Base-by-base conservation (phyloP, 1,140 invertebrate species). In the Drosophila yakuba region DNA sequence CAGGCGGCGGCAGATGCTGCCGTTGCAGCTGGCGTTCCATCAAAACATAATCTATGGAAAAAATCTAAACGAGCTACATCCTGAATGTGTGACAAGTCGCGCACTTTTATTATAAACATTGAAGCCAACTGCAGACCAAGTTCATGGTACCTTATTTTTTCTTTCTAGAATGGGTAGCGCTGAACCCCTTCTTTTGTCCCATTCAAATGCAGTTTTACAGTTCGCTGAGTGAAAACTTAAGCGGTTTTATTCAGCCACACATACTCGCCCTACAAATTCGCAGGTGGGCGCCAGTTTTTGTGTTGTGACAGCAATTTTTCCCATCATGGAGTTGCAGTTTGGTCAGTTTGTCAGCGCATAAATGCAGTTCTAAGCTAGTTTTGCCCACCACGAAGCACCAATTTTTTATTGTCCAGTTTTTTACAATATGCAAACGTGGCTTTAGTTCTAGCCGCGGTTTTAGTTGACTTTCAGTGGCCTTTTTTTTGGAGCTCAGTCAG, bases 171-270 rank as follows among this genome's bases (percentile, higher is more conserved):
- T 2, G n/a, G 3, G 12, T 12, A 5, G 8, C 6, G 11, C 10
- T 25, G 14, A 71, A 39, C n/a, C 64, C 6, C 66, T 71, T 63
- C 45, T 66, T 45, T 57, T 28, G 17, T 23, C 6, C 69, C 66
- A 83, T 88, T 88, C 83, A 83, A 89, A 86, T 88, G 71, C 84
- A 88, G 83, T 86, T 86, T 86, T 74, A 83, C 83, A 88, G 83
- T 86, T 88, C 79, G 83, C 61, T 86, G 83, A 68, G 78, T 86
- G 79, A 83, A 88, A 88, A 83, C 84, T 89, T 83, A 86, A 86
- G 83, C 84, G 83, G 84, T 83, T 86, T 79, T 83, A 56, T 73
- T 68, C 67, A 58, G 61, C 50, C 51, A 50, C 35, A 47, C n/a
- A 48, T 39, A 14, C 56, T 10, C 55, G 52, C 61, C 5, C 15